Conservation (phyloP, 2,113 vertebrate species). For the Gymnocephalus cernua region DNA sequence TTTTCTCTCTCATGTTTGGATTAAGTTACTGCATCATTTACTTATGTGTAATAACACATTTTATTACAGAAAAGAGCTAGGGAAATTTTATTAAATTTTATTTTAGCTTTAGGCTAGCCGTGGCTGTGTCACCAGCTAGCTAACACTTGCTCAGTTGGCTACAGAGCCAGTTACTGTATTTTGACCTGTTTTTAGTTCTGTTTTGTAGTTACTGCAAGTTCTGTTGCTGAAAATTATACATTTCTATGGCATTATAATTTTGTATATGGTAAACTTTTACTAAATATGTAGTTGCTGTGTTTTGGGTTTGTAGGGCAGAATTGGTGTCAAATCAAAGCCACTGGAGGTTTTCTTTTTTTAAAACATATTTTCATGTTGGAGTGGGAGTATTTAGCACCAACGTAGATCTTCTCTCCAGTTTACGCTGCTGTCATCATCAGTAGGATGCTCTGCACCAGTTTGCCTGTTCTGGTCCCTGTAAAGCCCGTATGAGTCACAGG, state of each 20-base stretch:
- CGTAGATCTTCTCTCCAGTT: constrained; percentile 8
- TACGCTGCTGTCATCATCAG: constrained; percentile 2
- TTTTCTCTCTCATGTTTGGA: neutral
- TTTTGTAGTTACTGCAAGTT: neutral
- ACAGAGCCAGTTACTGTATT: neutral
- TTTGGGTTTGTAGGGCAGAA: constrained; percentile 6
- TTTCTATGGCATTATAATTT: neutral
- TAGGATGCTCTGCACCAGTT: constrained; percentile 22
- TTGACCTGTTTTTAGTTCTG: neutral
- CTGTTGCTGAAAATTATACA: too few relatives aligned
- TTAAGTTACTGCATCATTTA: neutral
- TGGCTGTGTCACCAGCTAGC: neutral
- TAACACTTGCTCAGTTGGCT: neutral
- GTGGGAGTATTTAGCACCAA: neutral
- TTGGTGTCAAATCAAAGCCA: constrained; percentile 11
- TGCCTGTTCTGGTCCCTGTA: constrained; percentile 9
- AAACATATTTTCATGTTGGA: constrained; percentile 3
- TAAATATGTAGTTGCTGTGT: neutral
- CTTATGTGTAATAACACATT: too few relatives aligned
- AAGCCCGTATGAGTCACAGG: constrained; percentile 40
- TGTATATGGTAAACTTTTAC: neutral
- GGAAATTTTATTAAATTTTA: neutral
- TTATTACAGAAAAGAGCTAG: neutral
- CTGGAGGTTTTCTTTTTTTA: neutral
- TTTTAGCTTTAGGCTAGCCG: neutral